Evolutionary conservation across 2,888 invertebrate genomes (phyloP).

Genomic region (Mimumesa dahlbomi): DNA sequence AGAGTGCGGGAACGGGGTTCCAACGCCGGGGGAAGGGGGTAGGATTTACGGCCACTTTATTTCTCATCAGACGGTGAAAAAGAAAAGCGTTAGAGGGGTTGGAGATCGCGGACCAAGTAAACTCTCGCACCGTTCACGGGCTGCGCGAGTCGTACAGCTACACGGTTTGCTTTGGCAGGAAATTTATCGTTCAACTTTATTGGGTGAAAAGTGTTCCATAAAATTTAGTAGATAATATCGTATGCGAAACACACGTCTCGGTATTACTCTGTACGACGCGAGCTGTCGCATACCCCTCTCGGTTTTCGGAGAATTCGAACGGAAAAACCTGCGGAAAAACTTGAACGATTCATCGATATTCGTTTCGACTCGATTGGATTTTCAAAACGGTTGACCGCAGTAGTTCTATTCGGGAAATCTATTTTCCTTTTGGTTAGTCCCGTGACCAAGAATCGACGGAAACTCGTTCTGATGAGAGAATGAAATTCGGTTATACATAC

Average conservation of each 20-base stretch:
- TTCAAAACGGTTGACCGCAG: constrained; percentile 11
- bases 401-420: neutral
- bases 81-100: constrained; percentile 29
- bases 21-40: constrained; percentile 20
- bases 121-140: too few relatives aligned
- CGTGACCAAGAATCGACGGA: neutral
- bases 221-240: too few relatives aligned
- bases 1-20: constrained; percentile 23
- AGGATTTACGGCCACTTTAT: constrained; percentile 75
- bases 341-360: too few relatives aligned
- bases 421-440: neutral
- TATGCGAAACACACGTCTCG: too few relatives aligned
- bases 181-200: too few relatives aligned
- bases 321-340: too few relatives aligned
- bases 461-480: neutral
- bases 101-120: neutral
- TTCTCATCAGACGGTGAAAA: constrained; percentile 71
- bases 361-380: constrained; percentile 16
- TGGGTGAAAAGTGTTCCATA: too few relatives aligned
- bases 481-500: neutral
- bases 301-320: too few relatives aligned
- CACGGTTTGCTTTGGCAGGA: too few relatives aligned
- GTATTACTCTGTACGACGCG: too few relatives aligned
- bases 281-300: too few relatives aligned
- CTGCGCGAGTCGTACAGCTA: too few relatives aligned